Evolutionary conservation across 2,797 vertebrate species (phyloP).

Genomic region (Eutrigla gurnardus): DNA sequence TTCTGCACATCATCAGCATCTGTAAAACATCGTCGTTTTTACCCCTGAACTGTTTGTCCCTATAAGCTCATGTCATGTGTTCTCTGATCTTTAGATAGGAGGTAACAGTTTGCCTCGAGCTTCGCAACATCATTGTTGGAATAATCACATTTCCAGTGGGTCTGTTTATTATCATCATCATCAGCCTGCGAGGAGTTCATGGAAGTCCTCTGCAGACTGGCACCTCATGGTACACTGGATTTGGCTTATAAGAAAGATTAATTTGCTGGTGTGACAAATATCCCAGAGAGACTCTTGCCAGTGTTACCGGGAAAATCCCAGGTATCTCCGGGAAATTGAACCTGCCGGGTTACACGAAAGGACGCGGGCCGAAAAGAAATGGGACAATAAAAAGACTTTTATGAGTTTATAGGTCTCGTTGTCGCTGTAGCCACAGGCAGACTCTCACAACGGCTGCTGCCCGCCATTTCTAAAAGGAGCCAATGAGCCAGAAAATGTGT

Average conservation of each 20-base stretch:
- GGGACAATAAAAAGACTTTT: constrained; percentile 44
- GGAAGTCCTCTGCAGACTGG: constrained; percentile 7
- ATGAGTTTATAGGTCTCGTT: constrained; percentile 51
- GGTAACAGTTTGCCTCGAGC: background rate
- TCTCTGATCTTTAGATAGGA: background rate
- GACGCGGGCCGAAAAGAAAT: constrained; percentile 17
- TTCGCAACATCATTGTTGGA: background rate
- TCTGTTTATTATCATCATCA: constrained; percentile 21
- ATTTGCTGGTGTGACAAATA: background rate
- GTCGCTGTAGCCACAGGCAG: constrained; percentile 39
- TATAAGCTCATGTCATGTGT: background rate
- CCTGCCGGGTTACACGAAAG: constrained; percentile 3
- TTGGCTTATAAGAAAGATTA: background rate
- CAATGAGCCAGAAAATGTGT: constrained; percentile 68
- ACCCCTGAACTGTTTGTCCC: background rate
- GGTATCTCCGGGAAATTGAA: background rate
- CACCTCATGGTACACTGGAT: background rate
- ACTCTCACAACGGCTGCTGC: constrained; percentile 39
- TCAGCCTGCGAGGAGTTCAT: background rate
- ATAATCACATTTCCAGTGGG: constrained; percentile 20
- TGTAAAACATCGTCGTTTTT: too few species aligned
- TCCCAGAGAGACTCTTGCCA: background rate
- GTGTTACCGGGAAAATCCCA: background rate
- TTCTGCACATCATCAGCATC: background rate
- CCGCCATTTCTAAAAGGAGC: constrained; percentile 48